phyloP scores from a whole-genome alignment of 2,797 vertebrate genomes.

The Podarcis siculus region DNA sequence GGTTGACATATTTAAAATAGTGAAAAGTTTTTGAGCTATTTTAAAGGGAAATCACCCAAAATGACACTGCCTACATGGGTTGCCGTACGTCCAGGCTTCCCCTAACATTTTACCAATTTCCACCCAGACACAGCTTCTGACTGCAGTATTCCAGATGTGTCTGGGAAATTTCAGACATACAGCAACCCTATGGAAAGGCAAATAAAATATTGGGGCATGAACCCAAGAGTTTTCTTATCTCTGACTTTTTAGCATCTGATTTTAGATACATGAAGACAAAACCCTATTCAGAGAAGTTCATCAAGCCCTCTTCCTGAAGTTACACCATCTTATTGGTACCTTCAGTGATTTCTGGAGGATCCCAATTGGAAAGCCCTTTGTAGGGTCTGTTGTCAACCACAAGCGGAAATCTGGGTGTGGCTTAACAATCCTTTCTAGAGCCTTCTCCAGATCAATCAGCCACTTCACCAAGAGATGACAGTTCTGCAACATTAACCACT shows the following conservation, averaged over 20 bases:
- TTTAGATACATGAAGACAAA: background rate
- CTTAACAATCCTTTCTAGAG: constrained; percentile 88
- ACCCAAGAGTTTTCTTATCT: background rate
- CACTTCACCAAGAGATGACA: constrained; percentile 94
- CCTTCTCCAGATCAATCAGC: constrained; percentile 92
- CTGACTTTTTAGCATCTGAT: background rate
- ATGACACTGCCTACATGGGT: too few relatives aligned
- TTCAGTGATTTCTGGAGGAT: constrained; percentile 95
- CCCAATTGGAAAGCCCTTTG: constrained; percentile 90
- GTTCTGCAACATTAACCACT: constrained; percentile 97
- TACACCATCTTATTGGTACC: constrained; percentile 68
- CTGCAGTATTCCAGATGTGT: too few relatives aligned
- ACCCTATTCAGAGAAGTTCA: background rate
- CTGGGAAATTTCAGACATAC: too few relatives aligned
- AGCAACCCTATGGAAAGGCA: background rate
- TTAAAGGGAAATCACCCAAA: too few relatives aligned
- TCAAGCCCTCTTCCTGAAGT: rapidly evolving
- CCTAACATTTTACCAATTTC: too few relatives aligned
- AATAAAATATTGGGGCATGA: rapidly evolving
- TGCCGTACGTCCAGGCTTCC: too few relatives aligned
- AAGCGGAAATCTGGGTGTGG: constrained; percentile 91
- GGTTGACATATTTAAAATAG: too few relatives aligned
- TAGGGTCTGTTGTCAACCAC: constrained; percentile 97
- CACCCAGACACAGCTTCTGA: too few relatives aligned
- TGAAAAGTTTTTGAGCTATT: too few relatives aligned